Evolutionary conservation across 2,113 vertebrate genomes (phyloP).

Genomic region (Psittacus erithacus): DNA sequence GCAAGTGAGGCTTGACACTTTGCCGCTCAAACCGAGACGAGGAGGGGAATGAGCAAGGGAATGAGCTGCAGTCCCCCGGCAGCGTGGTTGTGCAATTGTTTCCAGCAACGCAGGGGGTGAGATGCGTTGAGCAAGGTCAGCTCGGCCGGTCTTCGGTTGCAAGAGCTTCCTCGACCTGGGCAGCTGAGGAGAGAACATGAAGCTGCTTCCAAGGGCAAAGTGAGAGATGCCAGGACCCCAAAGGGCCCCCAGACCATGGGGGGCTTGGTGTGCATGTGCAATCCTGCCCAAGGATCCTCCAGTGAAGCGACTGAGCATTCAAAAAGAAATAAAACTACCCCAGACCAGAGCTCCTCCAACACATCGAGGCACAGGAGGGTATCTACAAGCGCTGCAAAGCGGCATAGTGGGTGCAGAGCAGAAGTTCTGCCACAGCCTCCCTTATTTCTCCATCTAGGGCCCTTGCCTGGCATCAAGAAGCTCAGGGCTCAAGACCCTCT

Average conservation of each 20-base stretch:
- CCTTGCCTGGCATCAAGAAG: rapidly evolving
- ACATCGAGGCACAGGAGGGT: rapidly evolving
- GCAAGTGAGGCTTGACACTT: background rate
- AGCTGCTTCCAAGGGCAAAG: background rate
- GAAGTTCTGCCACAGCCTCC: background rate
- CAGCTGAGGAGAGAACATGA: background rate
- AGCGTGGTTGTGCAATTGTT: rapidly evolving
- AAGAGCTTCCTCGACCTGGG: background rate
- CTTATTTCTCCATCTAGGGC: background rate
- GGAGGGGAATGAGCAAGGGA: background rate
- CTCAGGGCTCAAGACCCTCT: background rate
- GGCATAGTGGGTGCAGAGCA: rapidly evolving
- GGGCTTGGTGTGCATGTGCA: background rate
- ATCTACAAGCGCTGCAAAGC: rapidly evolving
- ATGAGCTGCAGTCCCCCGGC: background rate
- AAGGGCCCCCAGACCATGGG: background rate
- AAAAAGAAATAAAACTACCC: no score
- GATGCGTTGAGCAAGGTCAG: rapidly evolving
- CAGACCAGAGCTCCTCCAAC: background rate
- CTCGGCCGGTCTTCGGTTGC: rapidly evolving
- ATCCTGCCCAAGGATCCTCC: background rate
- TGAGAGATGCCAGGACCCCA: rapidly evolving
- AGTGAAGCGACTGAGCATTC: background rate
- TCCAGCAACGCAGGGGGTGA: background rate
- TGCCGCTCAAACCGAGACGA: no score